phyloP scores from a whole-genome alignment of 2,888 invertebrate genomes.

The Caenorhabditis sulstoni region DNA sequence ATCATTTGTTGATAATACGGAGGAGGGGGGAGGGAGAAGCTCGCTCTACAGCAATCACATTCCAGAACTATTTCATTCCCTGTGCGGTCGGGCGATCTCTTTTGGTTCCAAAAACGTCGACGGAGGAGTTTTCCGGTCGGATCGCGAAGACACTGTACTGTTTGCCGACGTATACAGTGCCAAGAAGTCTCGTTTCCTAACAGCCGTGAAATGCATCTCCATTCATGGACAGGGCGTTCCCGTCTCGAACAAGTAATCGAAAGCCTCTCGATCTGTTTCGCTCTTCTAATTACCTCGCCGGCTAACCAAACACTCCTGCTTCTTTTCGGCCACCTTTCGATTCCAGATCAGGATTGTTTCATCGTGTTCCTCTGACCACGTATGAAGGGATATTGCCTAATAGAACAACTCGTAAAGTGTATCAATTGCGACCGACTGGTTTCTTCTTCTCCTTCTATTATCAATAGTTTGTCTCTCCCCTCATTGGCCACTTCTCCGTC shows the following conservation, averaged over 20 bases:
- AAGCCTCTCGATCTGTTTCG: slow-evolving; percentile 10
- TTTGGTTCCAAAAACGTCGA: too few species aligned
- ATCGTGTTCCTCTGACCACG: too few species aligned
- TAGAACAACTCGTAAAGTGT: slow-evolving; percentile 56
- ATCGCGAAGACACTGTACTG: neutral
- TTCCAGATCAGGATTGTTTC: slow-evolving; percentile 48
- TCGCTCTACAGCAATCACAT: too few species aligned
- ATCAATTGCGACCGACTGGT: slow-evolving; percentile 54
- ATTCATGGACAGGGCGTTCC: neutral
- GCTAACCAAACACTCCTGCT: slow-evolving; percentile 30
- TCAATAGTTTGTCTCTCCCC: slow-evolving; percentile 48
- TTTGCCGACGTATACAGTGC: slow-evolving; percentile 7
- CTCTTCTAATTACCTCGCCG: slow-evolving; percentile 38
- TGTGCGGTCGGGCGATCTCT: too few species aligned
- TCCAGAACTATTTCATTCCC: too few species aligned
- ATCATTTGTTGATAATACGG: too few species aligned
- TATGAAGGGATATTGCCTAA: slow-evolving; percentile 56
- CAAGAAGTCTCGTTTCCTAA: slow-evolving; percentile 1
- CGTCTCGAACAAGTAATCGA: slow-evolving; percentile 45
- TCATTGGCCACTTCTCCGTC: slow-evolving; percentile 9
- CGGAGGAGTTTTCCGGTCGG: too few species aligned
- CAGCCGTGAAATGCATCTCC: slow-evolving; percentile 23
- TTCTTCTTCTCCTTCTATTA: slow-evolving; percentile 38
- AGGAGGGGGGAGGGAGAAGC: too few species aligned
- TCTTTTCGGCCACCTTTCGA: slow-evolving; percentile 11